Evolutionary conservation across 2,888 invertebrate species (phyloP).

Genomic region (Trichogramma evanescens): DNA sequence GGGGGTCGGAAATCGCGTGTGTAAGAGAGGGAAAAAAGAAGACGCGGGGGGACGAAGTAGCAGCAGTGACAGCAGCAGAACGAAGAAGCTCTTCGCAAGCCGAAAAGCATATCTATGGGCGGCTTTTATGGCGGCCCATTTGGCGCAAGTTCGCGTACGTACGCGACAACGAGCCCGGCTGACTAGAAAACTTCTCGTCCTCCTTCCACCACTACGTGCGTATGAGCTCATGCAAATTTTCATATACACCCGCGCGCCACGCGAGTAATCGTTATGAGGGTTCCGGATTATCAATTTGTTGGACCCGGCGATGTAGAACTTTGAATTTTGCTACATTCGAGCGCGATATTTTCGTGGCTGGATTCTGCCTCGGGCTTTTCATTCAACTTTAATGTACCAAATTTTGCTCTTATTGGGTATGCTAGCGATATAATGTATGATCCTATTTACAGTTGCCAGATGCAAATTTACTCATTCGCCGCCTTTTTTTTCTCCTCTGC

Average conservation of each 20-base stretch:
- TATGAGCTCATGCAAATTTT: constrained; percentile 29
- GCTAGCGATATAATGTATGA: too few species aligned
- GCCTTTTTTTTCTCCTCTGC: too few species aligned
- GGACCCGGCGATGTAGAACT: constrained; percentile 28
- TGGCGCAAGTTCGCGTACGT: constrained; percentile 29
- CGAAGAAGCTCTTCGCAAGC: too few species aligned
- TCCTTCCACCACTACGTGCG: constrained; percentile 25
- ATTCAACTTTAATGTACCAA: too few species aligned
- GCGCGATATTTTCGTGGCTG: too few species aligned
- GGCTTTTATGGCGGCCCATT: constrained; percentile 47
- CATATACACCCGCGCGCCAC: not conserved
- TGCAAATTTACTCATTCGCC: too few species aligned
- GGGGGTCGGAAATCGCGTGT: constrained; percentile 19
- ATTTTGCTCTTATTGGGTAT: too few species aligned
- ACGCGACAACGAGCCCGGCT: constrained; percentile 44
- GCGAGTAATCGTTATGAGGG: constrained; percentile 38
- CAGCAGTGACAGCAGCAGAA: not conserved
- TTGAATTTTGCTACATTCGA: not conserved
- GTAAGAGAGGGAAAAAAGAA: constrained; percentile 9
- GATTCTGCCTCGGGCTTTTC: too few species aligned
- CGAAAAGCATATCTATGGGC: constrained; percentile 2
- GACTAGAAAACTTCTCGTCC: constrained; percentile 36
- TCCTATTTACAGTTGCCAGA: too few species aligned
- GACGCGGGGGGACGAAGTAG: not conserved
- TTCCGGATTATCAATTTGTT: constrained; percentile 47